Evolutionary conservation across 2,888 invertebrate species (phyloP).

Genomic region (Aphodius granarius): DNA sequence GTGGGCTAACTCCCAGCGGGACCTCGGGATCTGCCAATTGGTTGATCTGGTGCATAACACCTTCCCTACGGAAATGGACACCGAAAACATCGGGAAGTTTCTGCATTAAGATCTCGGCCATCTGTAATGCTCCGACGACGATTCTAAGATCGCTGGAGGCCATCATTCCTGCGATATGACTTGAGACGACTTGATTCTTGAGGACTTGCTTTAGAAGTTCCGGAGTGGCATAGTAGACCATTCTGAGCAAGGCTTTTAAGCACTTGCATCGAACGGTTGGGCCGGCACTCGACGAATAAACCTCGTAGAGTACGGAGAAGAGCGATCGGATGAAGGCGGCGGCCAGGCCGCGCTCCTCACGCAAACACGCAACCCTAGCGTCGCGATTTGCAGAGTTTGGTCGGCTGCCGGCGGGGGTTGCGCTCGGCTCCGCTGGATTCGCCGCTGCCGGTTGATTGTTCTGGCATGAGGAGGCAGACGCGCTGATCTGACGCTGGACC

Average conservation of each 20-base stretch:
- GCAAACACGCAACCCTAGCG: slow-evolving; percentile 69
- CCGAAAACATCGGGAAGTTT: slow-evolving; percentile 94
- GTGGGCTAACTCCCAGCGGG: slow-evolving; percentile 60
- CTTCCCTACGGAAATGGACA: slow-evolving; percentile 94
- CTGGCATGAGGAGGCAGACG: slow-evolving; percentile 57
- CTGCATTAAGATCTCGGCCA: slow-evolving; percentile 96
- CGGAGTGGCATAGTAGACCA: slow-evolving; percentile 93
- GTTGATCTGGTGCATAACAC: slow-evolving; percentile 88
- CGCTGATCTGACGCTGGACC: slow-evolving; percentile 79
- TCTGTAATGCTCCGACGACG: slow-evolving; percentile 89
- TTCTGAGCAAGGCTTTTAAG: slow-evolving; percentile 90
- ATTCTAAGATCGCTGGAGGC: slow-evolving; percentile 95
- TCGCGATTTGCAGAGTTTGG: slow-evolving; percentile 56
- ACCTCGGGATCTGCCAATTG: slow-evolving; percentile 72
- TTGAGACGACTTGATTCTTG: slow-evolving; percentile 81
- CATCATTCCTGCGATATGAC: slow-evolving; percentile 98
- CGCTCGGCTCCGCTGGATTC: slow-evolving; percentile 35
- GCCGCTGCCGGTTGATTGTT: slow-evolving; percentile 32
- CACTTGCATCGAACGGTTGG: slow-evolving; percentile 97
- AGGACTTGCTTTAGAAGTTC: slow-evolving; percentile 78
- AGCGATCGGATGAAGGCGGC: slow-evolving; percentile 72
- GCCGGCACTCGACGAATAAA: slow-evolving; percentile 97
- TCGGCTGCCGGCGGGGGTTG: slow-evolving; percentile 32
- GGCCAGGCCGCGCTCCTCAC: slow-evolving; percentile 71
- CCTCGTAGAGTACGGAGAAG: slow-evolving; percentile 95